Evolutionary conservation across 2,888 invertebrate genomes (phyloP).

Genomic region (Diloba caeruleocephala): DNA sequence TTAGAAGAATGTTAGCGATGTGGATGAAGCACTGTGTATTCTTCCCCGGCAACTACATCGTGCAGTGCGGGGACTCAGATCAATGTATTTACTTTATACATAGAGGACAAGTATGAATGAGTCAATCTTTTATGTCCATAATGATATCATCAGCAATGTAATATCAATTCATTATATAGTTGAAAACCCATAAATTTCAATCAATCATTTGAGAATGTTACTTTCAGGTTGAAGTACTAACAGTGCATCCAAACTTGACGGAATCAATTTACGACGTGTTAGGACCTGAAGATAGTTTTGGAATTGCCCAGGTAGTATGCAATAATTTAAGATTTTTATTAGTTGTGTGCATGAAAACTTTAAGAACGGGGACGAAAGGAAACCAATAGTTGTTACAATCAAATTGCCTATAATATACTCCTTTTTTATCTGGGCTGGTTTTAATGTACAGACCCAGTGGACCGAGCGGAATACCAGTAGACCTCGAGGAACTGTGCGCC

Average conservation of each 20-base stretch:
- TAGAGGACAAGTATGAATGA: slow-evolving; percentile 80
- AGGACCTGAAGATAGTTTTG: slow-evolving; percentile 87
- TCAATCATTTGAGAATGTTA: not conserved
- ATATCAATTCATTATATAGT: not conserved
- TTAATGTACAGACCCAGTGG: too few relatives aligned
- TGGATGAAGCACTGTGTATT: slow-evolving; percentile 86
- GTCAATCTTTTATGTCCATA: slow-evolving; percentile 3
- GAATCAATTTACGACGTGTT: slow-evolving; percentile 87
- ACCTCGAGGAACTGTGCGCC: too few relatives aligned
- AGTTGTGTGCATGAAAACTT: too few relatives aligned
- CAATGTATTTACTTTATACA: slow-evolving; percentile 89
- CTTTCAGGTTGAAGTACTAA: slow-evolving; percentile 86
- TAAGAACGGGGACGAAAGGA: too few relatives aligned
- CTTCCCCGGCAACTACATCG: slow-evolving; percentile 88
- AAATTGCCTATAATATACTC: too few relatives aligned
- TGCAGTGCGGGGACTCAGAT: slow-evolving; percentile 87
- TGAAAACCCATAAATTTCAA: too few relatives aligned
- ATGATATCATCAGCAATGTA: slow-evolving; percentile 19
- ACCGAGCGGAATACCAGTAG: too few relatives aligned
- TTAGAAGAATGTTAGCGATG: slow-evolving; percentile 83
- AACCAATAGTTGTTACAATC: too few relatives aligned
- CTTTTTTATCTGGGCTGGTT: too few relatives aligned
- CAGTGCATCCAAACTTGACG: slow-evolving; percentile 84
- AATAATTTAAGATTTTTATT: not conserved
- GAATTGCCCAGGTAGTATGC: slow-evolving; percentile 80